Base-by-base conservation (phyloP, 2,113 vertebrate species). In the Budorcas taxicolor region DNA sequence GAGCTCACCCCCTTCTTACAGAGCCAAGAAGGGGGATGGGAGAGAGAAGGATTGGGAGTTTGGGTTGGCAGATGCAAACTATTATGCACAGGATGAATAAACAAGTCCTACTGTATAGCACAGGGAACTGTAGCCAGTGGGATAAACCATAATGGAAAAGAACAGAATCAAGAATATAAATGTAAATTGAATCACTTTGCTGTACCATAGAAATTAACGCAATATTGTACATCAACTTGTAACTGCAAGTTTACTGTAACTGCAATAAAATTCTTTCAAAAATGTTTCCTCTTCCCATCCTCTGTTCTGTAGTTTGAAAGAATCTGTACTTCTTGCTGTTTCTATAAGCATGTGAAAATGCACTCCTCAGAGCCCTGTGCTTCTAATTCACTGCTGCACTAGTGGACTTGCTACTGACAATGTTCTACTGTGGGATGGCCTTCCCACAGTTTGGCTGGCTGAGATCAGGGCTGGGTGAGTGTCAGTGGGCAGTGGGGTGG, bases 321-420 rank as follows among this genome's bases (percentile, higher is more conserved):
- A 57, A 16, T 10, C 31, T 81, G 6, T 45, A 29, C 27, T 85
- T 62, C 21, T 50, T 16, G 17, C 25, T 43, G 4, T 31, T 36
- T 58, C 31, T 50, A 0, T 58, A 64, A 85, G 6, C 17, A 17
- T 16, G 23, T 86, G 16, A 90, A 90, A 53, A 23, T 19, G 53
- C 1, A 12, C 16, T 57, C 2, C 13, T n/a, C 9, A 17, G 12
- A 60, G 33, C 3, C 19, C 4, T 1, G 50, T n/a, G 27, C 36
- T 60, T 64, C 64, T 71, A 27, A 60, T 25, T 90, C 19, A 52
- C 74, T 40, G 7, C 5, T 14, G 33, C 7, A 6, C 6, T 40
- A 7, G 31, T 4, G 27, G 47, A 16, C 45, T 74, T n/a, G 2
- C 13, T 50, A 0, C 7, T 40, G 87, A 19, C 1, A 5, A 3